Conservation (phyloP, 2,113 vertebrate genomes). For the Rhagologus leucostigma region DNA sequence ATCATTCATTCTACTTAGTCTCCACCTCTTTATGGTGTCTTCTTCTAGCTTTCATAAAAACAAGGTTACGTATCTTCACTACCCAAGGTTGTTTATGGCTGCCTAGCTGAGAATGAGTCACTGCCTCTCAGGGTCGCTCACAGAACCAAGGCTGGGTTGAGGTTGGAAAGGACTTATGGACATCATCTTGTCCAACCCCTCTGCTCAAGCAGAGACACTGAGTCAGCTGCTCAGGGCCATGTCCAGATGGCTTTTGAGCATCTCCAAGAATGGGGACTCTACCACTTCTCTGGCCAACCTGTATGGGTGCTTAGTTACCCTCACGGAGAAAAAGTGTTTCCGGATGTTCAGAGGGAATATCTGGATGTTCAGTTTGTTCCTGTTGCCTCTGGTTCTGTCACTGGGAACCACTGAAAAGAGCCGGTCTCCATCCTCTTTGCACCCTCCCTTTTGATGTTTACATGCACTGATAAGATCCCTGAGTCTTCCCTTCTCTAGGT, state of each 20-base stretch:
- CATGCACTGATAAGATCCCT: neutral
- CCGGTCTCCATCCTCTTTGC: neutral
- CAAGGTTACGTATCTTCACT: neutral
- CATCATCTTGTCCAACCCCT: neutral
- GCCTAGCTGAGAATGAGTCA: neutral
- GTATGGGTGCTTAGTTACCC: fast-evolving
- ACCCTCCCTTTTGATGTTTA: neutral
- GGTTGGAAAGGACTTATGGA: neutral
- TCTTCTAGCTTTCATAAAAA: neutral
- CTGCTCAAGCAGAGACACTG: neutral
- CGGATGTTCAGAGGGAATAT: neutral
- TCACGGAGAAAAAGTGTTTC: neutral
- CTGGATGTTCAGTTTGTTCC: neutral
- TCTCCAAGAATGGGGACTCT: neutral
- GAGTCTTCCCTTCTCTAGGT: neutral
- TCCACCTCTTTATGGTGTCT: neutral
- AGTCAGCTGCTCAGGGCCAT: neutral
- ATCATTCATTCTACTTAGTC: neutral
- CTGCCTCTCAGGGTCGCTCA: neutral
- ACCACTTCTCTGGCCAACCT: neutral
- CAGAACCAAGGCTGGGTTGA: neutral
- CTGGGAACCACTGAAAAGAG: neutral
- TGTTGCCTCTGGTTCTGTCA: neutral
- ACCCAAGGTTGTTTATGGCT: neutral
- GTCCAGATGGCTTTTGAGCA: neutral